These are phyloP conservation scores for Macroteleia sp. DNA, from an alignment of 2,888 invertebrate genomes.

Conservation along the genomic window DNA sequence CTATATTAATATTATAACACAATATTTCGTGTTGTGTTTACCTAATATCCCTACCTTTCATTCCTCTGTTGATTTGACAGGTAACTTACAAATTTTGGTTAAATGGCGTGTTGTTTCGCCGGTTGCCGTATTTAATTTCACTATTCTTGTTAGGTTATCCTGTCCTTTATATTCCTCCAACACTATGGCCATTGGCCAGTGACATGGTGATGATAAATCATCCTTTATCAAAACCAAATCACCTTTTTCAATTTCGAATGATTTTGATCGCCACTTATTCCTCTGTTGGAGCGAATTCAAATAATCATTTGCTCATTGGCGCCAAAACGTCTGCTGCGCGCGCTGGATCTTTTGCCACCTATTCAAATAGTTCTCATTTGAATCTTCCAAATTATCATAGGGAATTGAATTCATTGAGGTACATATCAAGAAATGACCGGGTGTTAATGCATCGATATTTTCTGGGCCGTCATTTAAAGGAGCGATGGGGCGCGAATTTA, in stretches of 20 bases:
- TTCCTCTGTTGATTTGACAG: too few relatives aligned
- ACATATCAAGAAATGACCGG: neutral
- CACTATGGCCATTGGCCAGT: neutral
- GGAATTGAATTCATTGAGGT: neutral
- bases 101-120: neutral
- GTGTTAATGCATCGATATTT: too few relatives aligned
- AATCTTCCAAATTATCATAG: too few relatives aligned
- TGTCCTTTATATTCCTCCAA: neutral
- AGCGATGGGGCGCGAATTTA: neutral
- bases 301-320: constrained; percentile 4
- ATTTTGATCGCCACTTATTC: neutral
- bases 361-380: neutral
- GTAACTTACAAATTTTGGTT: neutral
- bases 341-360: neutral
- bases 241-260: neutral
- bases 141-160: neutral
- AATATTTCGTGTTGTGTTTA: too few relatives aligned
- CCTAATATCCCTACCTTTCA: too few relatives aligned
- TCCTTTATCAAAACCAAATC: neutral
- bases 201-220: neutral
- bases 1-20: too few relatives aligned
- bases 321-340: neutral
- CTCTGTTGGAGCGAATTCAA: neutral
- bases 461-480: neutral
- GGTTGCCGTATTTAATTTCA: neutral